Evolutionary conservation across 2,797 vertebrate genomes (phyloP).

Genomic region (Xyrichtys novacula): DNA sequence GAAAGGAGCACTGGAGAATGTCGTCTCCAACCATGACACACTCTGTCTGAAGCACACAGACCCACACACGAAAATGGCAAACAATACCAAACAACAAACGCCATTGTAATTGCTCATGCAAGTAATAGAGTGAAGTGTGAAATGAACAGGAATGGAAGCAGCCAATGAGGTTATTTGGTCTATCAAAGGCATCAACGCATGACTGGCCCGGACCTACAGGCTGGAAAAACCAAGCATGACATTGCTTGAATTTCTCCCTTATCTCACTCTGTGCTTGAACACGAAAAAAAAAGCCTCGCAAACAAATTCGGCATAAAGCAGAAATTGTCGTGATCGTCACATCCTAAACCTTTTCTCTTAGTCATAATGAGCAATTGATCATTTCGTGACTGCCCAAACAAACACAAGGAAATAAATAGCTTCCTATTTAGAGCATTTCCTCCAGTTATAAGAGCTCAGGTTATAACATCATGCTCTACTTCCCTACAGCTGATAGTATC

Average conservation of each 20-base stretch:
- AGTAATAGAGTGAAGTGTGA: slow-evolving; percentile 70
- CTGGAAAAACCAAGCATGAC: slow-evolving; percentile 60
- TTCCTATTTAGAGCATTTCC: slow-evolving; percentile 63
- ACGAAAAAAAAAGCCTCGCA: slow-evolving; percentile 32
- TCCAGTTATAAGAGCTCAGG: slow-evolving; percentile 67
- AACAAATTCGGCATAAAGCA: slow-evolving; percentile 51
- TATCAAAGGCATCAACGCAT: slow-evolving; percentile 68
- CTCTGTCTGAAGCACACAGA: not conserved
- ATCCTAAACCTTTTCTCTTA: slow-evolving; percentile 61
- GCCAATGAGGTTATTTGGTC: slow-evolving; percentile 68
- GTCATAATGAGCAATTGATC: slow-evolving; percentile 78
- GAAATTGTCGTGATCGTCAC: slow-evolving; percentile 64
- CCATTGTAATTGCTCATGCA: slow-evolving; percentile 69
- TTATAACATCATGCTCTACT: slow-evolving; percentile 74
- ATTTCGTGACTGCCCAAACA: slow-evolving; percentile 59
- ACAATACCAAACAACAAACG: slow-evolving; percentile 48
- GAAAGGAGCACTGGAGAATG: slow-evolving; percentile 32
- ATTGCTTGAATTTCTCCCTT: slow-evolving; percentile 52
- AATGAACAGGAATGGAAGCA: slow-evolving; percentile 71
- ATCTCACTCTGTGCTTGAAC: slow-evolving; percentile 42
- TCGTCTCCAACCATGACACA: slow-evolving; percentile 17
- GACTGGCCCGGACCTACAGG: slow-evolving; percentile 61
- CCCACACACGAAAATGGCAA: slow-evolving; percentile 12
- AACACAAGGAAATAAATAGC: slow-evolving; percentile 70
- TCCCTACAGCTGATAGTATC: slow-evolving; percentile 71